Evolutionary conservation across 2,797 vertebrate genomes (phyloP).

Genomic region (Syndactyla subalaris): DNA sequence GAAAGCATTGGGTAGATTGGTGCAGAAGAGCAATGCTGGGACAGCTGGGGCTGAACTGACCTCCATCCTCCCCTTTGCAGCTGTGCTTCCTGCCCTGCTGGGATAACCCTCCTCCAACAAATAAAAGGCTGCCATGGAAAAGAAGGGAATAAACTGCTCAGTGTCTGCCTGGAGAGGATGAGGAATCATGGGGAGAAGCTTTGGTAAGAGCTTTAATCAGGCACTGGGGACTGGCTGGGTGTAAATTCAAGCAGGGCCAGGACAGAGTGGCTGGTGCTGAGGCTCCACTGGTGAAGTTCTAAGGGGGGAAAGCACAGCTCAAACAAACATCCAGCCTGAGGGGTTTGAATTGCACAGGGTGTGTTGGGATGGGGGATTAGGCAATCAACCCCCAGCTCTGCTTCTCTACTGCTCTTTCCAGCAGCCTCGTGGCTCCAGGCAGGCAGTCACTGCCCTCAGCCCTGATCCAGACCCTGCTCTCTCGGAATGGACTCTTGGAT

Average conservation of each 20-base stretch:
- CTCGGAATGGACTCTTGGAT: fast-evolving
- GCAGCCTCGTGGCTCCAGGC: background rate
- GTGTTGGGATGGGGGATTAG: background rate
- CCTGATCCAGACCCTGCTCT: background rate
- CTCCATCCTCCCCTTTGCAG: background rate
- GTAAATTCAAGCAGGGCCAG: background rate
- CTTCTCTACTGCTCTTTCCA: background rate
- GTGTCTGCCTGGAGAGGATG: background rate
- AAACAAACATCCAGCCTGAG: background rate
- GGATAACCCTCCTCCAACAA: background rate
- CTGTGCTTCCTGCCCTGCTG: background rate
- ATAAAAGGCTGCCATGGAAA: background rate
- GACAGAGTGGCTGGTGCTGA: background rate
- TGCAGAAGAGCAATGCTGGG: background rate
- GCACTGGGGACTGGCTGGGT: background rate
- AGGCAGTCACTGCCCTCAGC: fast-evolving
- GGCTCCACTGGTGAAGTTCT: fast-evolving
- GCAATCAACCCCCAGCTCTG: background rate
- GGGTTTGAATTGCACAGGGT: background rate
- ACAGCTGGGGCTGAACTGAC: background rate
- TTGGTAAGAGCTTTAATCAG: background rate
- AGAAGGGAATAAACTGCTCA: background rate
- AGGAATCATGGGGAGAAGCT: background rate
- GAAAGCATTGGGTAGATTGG: background rate
- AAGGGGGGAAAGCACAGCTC: background rate